Conservation (phyloP, 1,140 invertebrate genomes). For the Drosophila mayri region DNA sequence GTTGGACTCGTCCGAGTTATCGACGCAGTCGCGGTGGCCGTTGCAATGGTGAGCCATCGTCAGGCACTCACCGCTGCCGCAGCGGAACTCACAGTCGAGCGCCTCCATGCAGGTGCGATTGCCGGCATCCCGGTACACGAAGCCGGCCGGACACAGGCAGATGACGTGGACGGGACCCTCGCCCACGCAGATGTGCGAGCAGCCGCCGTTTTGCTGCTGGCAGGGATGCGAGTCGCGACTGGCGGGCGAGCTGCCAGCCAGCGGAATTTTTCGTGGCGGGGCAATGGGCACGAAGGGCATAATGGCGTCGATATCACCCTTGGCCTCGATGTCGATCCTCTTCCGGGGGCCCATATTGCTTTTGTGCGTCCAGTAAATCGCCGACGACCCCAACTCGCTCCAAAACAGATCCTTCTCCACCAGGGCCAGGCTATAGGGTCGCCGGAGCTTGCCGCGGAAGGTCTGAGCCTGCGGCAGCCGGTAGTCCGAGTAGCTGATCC, state of each 20-base stretch:
- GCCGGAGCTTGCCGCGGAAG: conserved; percentile 75
- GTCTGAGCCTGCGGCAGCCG: conserved; percentile 66
- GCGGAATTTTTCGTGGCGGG: conserved; percentile 46
- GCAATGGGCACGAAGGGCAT: neutral
- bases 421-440: conserved; percentile 86
- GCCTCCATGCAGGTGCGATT: conserved; percentile 86
- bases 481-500: conserved; percentile 74
- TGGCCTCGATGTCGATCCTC: conserved; percentile 61
- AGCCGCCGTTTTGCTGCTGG: conserved; percentile 88
- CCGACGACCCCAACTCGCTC: conserved; percentile 86
- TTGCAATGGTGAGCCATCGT: conserved; percentile 88
- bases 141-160: conserved; percentile 88
- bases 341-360: conserved; percentile 79
- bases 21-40: conserved; percentile 88
- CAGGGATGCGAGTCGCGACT: conserved; percentile 86
- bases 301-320: conserved; percentile 14
- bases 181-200: conserved; percentile 90
- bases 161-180: conserved; percentile 59
- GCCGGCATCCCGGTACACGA: conserved; percentile 85
- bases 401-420: conserved; percentile 88
- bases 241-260: conserved; percentile 48
- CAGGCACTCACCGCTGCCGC: conserved; percentile 89
- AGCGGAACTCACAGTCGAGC: conserved; percentile 86
- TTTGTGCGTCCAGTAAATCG: conserved; percentile 88
- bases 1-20: conserved; percentile 89